A percentile compares a stretch with the other conserved stretches of the same genome.
Evolutionary conservation across 30 jellyfish, hydroid and myxozoan species (phyloP).

Genomic region (Chrysaora quinquecirrha): DNA sequence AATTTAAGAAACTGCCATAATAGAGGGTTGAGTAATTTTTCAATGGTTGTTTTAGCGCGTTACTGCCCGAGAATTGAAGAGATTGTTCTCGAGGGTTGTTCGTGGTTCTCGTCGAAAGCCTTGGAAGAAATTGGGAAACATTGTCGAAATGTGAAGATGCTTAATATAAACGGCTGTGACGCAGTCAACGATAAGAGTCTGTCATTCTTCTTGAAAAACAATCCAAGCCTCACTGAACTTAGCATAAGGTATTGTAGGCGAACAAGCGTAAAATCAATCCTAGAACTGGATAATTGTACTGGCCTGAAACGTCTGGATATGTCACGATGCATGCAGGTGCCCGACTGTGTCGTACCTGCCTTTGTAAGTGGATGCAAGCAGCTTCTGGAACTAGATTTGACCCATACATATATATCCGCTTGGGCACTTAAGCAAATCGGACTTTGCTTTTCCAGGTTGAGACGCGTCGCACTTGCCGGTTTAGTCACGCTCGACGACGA

Average conservation of each 20-base stretch:
- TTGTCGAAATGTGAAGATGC: constrained; percentile 15
- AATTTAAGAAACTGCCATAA: constrained; percentile 5
- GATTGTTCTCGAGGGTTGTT: constrained; percentile 27
- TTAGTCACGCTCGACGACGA: constrained; percentile 22
- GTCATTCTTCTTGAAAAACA: constrained; percentile 3
- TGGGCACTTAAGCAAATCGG: constrained; percentile 32
- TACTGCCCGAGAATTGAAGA: constrained; percentile 24
- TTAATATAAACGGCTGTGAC: constrained; percentile 14
- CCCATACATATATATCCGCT: constrained; percentile 27
- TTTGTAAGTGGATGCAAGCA: constrained; percentile 34
- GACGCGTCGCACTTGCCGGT: constrained; percentile 8
- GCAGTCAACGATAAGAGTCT: constrained; percentile 34
- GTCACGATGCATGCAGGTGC: constrained; percentile 32
- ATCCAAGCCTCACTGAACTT: constrained; percentile 4
- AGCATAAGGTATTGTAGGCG: constrained; percentile 41
- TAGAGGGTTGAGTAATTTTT: background rate
- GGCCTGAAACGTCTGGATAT: constrained; percentile 29
- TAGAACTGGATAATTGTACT: background rate
- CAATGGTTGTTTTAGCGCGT: constrained; percentile 14
- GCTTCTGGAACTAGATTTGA: constrained; percentile 12
- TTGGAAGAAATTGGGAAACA: constrained; percentile 7
- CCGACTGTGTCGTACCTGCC: constrained; percentile 10
- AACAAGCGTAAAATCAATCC: constrained; percentile 4
- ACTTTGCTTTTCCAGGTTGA: background rate
- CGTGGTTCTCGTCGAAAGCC: constrained; percentile 49